Conservation (phyloP, 2,797 vertebrate genomes). For the Luscinia luscinia region DNA sequence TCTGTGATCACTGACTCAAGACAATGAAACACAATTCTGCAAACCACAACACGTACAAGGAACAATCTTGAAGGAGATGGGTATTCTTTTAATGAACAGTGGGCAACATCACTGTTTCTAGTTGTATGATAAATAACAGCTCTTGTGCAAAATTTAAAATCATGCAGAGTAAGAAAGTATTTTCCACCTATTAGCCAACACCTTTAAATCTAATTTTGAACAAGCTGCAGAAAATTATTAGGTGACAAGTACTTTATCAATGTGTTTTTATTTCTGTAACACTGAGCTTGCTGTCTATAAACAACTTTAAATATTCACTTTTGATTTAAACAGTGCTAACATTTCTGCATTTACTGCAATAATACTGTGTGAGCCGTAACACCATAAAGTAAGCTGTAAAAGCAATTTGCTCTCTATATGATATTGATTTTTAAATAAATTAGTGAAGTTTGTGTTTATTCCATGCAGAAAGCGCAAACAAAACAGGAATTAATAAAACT, state of each 20-base stretch:
- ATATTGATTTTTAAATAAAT: slow-evolving; percentile 73
- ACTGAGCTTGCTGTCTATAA: slow-evolving; percentile 15
- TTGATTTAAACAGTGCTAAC: slow-evolving; percentile 54
- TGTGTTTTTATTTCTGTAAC: neutral
- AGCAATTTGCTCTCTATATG: slow-evolving; percentile 57
- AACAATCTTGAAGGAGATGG: neutral
- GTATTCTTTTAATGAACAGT: neutral
- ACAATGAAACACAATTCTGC: neutral
- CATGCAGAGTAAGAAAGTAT: neutral
- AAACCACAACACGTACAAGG: neutral
- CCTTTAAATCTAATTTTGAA: slow-evolving; percentile 23
- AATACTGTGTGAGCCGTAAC: slow-evolving; percentile 26
- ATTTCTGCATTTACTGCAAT: slow-evolving; percentile 64
- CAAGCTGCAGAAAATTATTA: slow-evolving; percentile 22
- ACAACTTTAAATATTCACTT: slow-evolving; percentile 13
- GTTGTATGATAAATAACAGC: neutral
- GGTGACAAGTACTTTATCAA: slow-evolving; percentile 24
- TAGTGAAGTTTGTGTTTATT: slow-evolving; percentile 42
- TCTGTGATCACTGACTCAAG: neutral
- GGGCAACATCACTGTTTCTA: neutral
- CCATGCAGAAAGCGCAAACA: neutral
- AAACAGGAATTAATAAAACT: slow-evolving; percentile 39
- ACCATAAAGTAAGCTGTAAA: slow-evolving; percentile 41
- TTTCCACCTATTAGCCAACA: neutral
- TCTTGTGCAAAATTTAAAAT: slow-evolving; percentile 4